Percentiles rank a stretch among this genome's conserved stretches.
Evolutionary conservation across 2,888 invertebrate species (phyloP).

Genomic region (Strigamia transsilvanica): DNA sequence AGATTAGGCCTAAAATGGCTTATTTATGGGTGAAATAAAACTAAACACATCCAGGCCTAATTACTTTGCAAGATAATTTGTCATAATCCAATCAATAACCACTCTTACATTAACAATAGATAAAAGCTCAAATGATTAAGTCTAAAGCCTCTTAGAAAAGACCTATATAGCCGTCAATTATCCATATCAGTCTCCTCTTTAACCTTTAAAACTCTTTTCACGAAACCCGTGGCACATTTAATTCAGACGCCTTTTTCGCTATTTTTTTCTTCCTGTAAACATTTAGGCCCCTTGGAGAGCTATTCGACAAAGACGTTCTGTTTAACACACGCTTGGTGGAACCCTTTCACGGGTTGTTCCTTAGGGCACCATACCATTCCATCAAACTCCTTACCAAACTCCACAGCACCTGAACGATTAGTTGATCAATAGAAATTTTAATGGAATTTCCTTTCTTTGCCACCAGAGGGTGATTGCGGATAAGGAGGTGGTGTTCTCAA

Average conservation of each 20-base stretch:
- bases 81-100: constrained; percentile 2
- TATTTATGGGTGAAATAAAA: neutral
- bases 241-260: neutral
- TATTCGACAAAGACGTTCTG: neutral
- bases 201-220: neutral
- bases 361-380: neutral
- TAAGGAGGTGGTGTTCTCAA: neutral
- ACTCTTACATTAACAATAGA: neutral
- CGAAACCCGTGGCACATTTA: neutral
- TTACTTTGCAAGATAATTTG: neutral
- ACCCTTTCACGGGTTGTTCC: constrained; percentile 26
- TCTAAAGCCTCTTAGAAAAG: neutral
- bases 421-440: constrained; percentile 43
- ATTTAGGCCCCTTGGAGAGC: neutral
- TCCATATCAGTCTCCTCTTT: neutral
- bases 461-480: neutral
- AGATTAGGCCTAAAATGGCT: neutral
- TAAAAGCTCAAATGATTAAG: neutral
- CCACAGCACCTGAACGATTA: constrained; percentile 24
- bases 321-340: neutral
- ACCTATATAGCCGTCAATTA: neutral
- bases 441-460: constrained; percentile 16
- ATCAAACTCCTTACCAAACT: neutral
- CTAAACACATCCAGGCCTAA: neutral
- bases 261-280: constrained; percentile 11